Evolutionary conservation across 2,888 invertebrate species (phyloP), one percentile per base, ranked within the genome.

Genomic region (Julus scanicus): DNA sequence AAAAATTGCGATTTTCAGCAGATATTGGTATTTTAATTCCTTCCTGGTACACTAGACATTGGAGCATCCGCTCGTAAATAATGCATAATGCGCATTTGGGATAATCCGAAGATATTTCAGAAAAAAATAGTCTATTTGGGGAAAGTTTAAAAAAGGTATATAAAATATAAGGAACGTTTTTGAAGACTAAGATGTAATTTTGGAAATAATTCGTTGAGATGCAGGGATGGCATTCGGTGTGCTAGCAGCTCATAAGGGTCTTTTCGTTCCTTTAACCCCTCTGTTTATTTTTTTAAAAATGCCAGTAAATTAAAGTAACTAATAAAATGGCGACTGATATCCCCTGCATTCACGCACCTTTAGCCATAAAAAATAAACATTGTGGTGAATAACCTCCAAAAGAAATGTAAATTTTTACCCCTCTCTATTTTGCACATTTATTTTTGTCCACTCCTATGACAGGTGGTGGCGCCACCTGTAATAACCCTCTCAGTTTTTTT

Each of bases 321-420:
- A 63, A 1, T 20, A 63, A 63, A 63, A 63, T 20, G 63, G n/a
- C 63, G n/a, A 63, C 63, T 63, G 9, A 9, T 63, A 63, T 20
- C 63, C 20, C 63, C 63, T n/a, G 63, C 53, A 53, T 53, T 53
- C 53, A 53, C 13, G 15, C 13, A 53, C 53, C 53, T 53, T 15
- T 53, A 11, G 53, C 53, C 53, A 3, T n/a, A 17, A 63, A 63
- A 49, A 63, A 63, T 17, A 15, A 1, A 20, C 63, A 2, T 20
- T 20, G 20, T 63, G 63, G 63, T 63, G 63, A 63, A 63, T n/a
- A 63, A 63, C 63, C 63, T 63, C 63, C 63, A 20, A 63, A 63
- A 20, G 13, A n/a, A 17, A 63, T n/a, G 20, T 20, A 63, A n/a
- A 20, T n/a, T 63, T 63, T 63, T 63, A 63, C 63, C 63, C 63